These are phyloP conservation scores for Alligator mississippiensis DNA, from an alignment of 2,113 vertebrate species.

Conservation along the genomic window DNA sequence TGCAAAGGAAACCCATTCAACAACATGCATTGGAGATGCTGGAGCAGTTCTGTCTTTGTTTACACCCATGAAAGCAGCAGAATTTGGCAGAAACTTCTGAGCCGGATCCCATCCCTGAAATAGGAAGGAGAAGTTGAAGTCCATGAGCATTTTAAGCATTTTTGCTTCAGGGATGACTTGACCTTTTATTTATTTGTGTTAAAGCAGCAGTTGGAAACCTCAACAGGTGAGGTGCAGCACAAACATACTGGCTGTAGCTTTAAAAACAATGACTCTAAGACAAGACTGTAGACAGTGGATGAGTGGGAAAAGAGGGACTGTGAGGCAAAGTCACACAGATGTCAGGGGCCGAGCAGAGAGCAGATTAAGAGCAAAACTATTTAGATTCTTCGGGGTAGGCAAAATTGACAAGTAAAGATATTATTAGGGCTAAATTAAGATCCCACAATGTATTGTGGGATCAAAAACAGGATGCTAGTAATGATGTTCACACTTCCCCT, in stretches of 20 bases:
- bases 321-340: neutral
- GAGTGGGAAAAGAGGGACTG: neutral
- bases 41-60: neutral
- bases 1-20: fast-evolving
- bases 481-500: neutral
- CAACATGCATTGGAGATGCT: neutral
- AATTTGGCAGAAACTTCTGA: neutral
- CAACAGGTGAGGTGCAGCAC: neutral
- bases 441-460: neutral
- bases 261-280: neutral
- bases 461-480: neutral
- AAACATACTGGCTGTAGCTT: neutral
- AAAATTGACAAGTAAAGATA: neutral
- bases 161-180: neutral
- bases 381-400: neutral
- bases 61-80: fast-evolving
- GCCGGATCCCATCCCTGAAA: neutral
- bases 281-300: neutral
- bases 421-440: neutral
- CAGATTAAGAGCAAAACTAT: fast-evolving
- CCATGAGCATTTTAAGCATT: neutral
- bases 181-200: neutral
- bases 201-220: neutral
- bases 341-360: neutral
- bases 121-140: fast-evolving